Conservation (phyloP, 2,888 invertebrate genomes). For the Amblyjoppa fuscipennis region DNA sequence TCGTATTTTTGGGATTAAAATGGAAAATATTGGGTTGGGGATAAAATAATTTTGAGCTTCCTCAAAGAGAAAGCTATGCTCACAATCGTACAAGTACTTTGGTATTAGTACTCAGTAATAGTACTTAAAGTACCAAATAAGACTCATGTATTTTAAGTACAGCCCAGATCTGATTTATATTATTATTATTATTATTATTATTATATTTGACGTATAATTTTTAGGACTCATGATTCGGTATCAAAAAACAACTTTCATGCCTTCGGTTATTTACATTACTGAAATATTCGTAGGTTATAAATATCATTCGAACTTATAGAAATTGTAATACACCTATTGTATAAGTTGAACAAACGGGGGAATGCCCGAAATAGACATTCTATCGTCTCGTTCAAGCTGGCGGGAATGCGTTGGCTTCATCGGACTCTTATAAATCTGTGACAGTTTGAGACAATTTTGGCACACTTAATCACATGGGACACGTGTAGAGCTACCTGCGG, state of each 20-base stretch:
- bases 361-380: neutral
- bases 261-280: neutral
- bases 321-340: neutral
- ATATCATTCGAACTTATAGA: neutral
- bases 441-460: conserved; percentile 55
- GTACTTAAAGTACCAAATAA: no score
- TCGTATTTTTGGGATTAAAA: no score
- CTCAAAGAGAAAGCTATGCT: no score
- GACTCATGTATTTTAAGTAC: no score
- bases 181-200: neutral
- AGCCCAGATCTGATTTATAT: no score
- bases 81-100: no score
- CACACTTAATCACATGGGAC: conserved; percentile 61
- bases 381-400: neutral
- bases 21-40: no score
- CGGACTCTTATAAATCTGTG: neutral
- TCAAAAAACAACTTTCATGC: neutral
- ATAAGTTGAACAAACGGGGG: neutral
- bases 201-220: no score
- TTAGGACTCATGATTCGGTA: no score
- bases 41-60: no score
- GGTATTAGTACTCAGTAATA: no score
- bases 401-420: conserved; percentile 12
- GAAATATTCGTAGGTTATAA: neutral
- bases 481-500: conserved; percentile 68